Percentiles rank a stretch among this genome's conserved stretches.
These are phyloP conservation scores for Sebastes nivosus DNA, from an alignment of 2,797 vertebrate species.

Conservation along the genomic window DNA sequence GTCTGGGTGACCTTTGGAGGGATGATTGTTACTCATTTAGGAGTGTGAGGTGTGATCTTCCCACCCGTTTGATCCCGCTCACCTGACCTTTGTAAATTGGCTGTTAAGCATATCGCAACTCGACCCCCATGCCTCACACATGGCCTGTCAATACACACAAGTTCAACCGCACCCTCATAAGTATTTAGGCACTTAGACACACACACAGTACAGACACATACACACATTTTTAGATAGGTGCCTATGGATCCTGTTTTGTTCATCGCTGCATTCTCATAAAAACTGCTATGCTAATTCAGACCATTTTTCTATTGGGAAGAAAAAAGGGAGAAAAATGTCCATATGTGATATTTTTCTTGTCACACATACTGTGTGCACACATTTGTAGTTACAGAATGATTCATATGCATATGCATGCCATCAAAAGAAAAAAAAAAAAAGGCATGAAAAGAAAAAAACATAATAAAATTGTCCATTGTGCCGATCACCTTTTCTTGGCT, in stretches of 20 bases:
- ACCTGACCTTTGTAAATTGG: conserved; percentile 91
- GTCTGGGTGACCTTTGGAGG: conserved; percentile 83
- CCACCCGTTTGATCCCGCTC: conserved; percentile 85
- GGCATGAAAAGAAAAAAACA: conserved; percentile 14
- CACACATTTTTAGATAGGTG: background rate
- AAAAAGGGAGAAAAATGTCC: background rate
- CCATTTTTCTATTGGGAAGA: background rate
- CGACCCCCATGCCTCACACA: conserved; percentile 75
- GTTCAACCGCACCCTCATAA: conserved; percentile 35
- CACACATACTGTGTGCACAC: conserved; percentile 15
- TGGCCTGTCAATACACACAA: conserved; percentile 72
- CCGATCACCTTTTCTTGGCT: conserved; percentile 74
- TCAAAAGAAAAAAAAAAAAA: conserved; percentile 32
- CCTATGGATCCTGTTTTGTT: background rate
- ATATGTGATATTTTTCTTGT: conserved; percentile 18
- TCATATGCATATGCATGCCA: conserved; percentile 47
- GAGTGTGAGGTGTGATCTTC: conserved; percentile 87
- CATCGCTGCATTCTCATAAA: background rate
- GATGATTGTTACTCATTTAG: conserved; percentile 88
- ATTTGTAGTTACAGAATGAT: conserved; percentile 41
- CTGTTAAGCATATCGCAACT: conserved; percentile 87
- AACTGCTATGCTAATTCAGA: background rate
- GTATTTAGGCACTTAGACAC: conserved; percentile 54
- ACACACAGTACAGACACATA: conserved; percentile 11
- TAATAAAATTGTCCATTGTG: conserved; percentile 77